A percentile compares a stretch with the other conserved stretches of the same genome.
Evolutionary conservation across 1,140 invertebrate genomes (phyloP).

Genomic region (Coboldia fuscipes): DNA sequence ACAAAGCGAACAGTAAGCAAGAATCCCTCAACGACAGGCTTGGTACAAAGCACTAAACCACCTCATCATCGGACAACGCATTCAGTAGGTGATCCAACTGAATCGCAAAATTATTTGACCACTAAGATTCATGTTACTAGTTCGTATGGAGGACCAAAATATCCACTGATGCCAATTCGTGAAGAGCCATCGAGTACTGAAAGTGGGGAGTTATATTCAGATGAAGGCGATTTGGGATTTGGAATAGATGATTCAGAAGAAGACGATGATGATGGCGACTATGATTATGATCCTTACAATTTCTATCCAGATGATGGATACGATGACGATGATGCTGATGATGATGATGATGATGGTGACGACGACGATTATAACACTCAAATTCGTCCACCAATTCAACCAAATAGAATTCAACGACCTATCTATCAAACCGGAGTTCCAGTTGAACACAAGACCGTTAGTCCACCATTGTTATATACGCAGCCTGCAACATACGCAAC

Average conservation of each 20-base stretch:
- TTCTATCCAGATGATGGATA: background rate
- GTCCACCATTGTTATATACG: background rate
- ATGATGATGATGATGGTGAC: slow-evolving; percentile 1
- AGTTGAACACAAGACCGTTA: background rate
- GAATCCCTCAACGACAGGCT: background rate
- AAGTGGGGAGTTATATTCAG: background rate
- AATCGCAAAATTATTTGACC: background rate
- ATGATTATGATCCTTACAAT: background rate
- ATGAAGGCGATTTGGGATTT: no score
- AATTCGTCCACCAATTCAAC: background rate
- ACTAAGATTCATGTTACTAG: slow-evolving; percentile 2
- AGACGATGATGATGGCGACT: background rate
- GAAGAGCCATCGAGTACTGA: background rate
- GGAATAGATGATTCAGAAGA: background rate
- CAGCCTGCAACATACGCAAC: no score
- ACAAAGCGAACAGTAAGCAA: background rate
- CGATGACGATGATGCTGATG: background rate
- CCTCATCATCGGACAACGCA: background rate
- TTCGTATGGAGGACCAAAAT: slow-evolving; percentile 1
- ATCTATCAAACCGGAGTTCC: background rate
- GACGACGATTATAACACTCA: background rate
- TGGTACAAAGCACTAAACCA: background rate
- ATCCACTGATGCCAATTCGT: background rate
- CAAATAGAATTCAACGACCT: background rate
- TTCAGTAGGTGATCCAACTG: background rate